Evolutionary conservation across 1,140 invertebrate genomes (phyloP), one percentile per base, ranked within the genome.

Genomic region (Diabrotica virgifera): DNA sequence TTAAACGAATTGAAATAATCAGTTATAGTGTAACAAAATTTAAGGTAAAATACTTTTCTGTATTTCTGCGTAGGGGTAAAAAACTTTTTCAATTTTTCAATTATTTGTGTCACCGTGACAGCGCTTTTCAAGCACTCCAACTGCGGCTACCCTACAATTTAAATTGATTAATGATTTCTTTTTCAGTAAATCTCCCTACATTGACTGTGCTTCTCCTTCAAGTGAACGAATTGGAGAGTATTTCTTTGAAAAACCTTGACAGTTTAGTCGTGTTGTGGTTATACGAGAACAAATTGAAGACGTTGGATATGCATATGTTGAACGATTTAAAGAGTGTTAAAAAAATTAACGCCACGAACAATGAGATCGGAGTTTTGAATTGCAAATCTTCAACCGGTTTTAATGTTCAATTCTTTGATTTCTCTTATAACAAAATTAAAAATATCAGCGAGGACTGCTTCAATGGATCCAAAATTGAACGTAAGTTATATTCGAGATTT

Each of bases 151-250:
- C 24, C 1, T 24, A 24, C 24, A 24, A 24, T 24, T 24, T 24
- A 24, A 24, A 24, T 53, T 14, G 51, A 8, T 13, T 40, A 35
- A n/a, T 38, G 13, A 10, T n/a, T 7, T 56, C 36, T 10, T 10
- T 64, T 59, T 57, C 50, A 58, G 63, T 46, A 59, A 64, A 51
- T 52, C 55, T 64, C 5, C 12, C 63, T 7, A 6, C 38, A 12
- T 37, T 64, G 10, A n/a, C 14, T 7, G 37, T 37, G 10, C 40
- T 64, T 12, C 52, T 51, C n/a, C 52, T 64, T 10, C 54, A 64
- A 52, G 40, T 57, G n/a, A 64, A 64, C 24, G 36, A 64, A 36
- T n/a, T 64, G 13, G 14, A 11, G 5, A 40, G 13, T 5, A 14
- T 64, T 11, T 13, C 5, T n/a, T 59, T 64, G 35, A 64, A 64